Base-by-base conservation (phyloP, 2,797 vertebrate genomes). In the Phataginus tetradactyla region DNA sequence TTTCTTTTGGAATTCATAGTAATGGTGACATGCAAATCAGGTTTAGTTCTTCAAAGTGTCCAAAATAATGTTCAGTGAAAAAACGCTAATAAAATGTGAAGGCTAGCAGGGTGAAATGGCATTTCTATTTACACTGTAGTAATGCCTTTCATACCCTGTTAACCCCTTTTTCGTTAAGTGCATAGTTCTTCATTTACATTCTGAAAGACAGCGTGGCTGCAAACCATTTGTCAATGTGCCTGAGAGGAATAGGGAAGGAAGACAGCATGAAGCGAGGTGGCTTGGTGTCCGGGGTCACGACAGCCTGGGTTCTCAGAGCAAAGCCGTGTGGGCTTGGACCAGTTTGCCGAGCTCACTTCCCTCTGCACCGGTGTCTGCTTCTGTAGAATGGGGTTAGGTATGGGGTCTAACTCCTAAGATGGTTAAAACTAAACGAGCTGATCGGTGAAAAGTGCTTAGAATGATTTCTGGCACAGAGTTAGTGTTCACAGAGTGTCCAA, bases 51-150 rank as follows among this genome's bases (percentile, higher is more conserved):
- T 95, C 87, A 86, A 64, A 84, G 87, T 96, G 94, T 95, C 96
- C 18, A 42, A 96, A 94, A 87, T 85, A 89, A 86, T 97, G 94
- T 95, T 91, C 66, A 12, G 57, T 57, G 45, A 27, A 55, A 90
- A 78, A 66, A 69, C 1, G 66, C 80, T 97, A 96, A 96, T 97
- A 39, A 69, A 93, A 95, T n/a, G 55, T 95, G 97, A 98, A 95
- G 90, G 21, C 75, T 66, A 51, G 81, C 91, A 75, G 85, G 77
- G 75, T 42, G 81, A 91, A 85, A 53, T 63, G 84, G 53, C 84
- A 11, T 86, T 92, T 78, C 93, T 90, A 7, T 79, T 97, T 90
- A 51, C 59, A 17, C 75, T 3, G 0, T 7, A 10, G 80, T 32
- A 27, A 83, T 72, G 84, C 75, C 95, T 95, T 85, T 94, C 92